Evolutionary conservation across 2,797 vertebrate species (phyloP).

Genomic region (Rhinophrynus dorsalis): DNA sequence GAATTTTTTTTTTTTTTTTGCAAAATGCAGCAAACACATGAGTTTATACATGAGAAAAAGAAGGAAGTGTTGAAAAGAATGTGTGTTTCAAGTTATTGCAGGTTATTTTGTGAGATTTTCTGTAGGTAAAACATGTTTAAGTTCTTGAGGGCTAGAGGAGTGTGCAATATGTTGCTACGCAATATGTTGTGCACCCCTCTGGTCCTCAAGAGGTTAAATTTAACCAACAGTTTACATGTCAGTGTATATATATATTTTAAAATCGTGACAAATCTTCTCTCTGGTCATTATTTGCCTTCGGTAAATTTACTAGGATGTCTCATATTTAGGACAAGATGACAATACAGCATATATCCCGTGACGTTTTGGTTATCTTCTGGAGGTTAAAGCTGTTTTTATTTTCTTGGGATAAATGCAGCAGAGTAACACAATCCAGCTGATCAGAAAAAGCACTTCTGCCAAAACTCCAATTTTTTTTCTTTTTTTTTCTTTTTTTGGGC

Average conservation of each 20-base stretch:
- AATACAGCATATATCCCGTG: constrained; percentile 78
- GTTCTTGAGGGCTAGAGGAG: no score
- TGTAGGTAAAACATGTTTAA: constrained; percentile 80
- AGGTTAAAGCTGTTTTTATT: constrained; percentile 80
- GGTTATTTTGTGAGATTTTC: constrained; percentile 78
- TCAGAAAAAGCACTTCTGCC: constrained; percentile 81
- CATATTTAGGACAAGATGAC: constrained; percentile 75
- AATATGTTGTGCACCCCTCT: no score
- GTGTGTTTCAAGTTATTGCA: constrained; percentile 84
- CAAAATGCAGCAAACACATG: constrained; percentile 82
- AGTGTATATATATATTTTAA: constrained; percentile 79
- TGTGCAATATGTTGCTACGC: no score
- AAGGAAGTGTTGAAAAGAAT: constrained; percentile 79
- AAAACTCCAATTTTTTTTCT: constrained; percentile 73
- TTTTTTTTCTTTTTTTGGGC: constrained; percentile 69
- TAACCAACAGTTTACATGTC: constrained; percentile 78
- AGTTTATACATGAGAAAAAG: constrained; percentile 76
- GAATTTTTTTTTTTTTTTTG: no score
- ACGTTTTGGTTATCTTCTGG: constrained; percentile 82
- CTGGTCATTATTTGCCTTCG: constrained; percentile 72
- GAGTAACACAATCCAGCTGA: constrained; percentile 87
- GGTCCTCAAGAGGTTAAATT: no score
- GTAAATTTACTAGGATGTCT: constrained; percentile 74
- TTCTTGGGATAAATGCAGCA: constrained; percentile 85
- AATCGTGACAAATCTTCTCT: constrained; percentile 77